Base-by-base conservation (phyloP, 92 coral and sea anemone species). In the Actinostola sp. region DNA sequence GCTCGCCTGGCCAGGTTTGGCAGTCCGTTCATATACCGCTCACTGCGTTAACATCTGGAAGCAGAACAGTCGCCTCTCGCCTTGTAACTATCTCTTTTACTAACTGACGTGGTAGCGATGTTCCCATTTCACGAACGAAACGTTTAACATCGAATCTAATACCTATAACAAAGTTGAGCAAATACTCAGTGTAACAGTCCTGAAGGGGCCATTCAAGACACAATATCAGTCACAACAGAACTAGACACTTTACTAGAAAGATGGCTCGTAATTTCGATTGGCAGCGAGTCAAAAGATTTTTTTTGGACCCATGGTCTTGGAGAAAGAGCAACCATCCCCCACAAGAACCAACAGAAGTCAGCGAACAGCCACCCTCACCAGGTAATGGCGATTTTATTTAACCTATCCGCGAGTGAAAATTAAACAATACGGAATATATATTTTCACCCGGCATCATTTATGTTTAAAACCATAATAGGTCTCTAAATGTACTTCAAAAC, bases 331-430 rank as follows among this genome's bases (percentile, higher is more conserved):
- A 53, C 14, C 71, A 63, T 15, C 76, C 82, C 0, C 77, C 71
- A 25, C 74, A 79, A 17, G 80, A 50, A 30, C 64, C 86, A 0
- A 38, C 86, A 2, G 70, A 84, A 19, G 27, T 61, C 20, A 79
- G 75, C 66, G 90, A 86, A 35, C 85, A 58, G 28, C 79, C 79
- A 4, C 83, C 90, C 26, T 86, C 90, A 8, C 90, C 90, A 86
- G 90, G 90, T 86, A 71, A 13, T n/a, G n/a, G n/a, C n/a, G n/a
- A n/a, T n/a, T n/a, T n/a, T n/a, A n/a, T n/a, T n/a, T n/a, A n/a
- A 20, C 6, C 59, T 53, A 25, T 14, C 26, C 17, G 27, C 42
- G 11, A 36, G 6, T 4, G 11, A 11, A 4, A 4, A 36, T 36
- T 4, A 4, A 4, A 36, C 42, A 4, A 11, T 36, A 36, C 6